Percentiles rank a stretch among this genome's conserved stretches.
phyloP scores from a whole-genome alignment of 2,888 invertebrate species.

The Dyspetes luteomarginatus region DNA sequence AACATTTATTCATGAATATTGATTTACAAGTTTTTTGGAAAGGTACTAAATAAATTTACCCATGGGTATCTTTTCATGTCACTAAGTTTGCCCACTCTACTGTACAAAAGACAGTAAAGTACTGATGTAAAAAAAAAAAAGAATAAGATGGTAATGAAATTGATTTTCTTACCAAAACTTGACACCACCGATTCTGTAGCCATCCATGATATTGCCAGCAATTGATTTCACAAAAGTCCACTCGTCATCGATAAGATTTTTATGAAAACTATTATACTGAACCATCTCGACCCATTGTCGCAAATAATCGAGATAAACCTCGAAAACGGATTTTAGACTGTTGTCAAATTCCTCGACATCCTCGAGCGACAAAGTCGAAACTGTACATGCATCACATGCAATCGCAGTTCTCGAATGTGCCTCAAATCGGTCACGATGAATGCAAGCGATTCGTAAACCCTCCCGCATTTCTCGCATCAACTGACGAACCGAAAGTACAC shows the following conservation, averaged over 20 bases:
- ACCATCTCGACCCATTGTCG: constrained; percentile 91
- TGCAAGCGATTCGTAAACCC: constrained; percentile 92
- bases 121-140: neutral
- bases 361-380: constrained; percentile 76
- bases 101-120: too few relatives aligned
- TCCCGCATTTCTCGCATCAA: constrained; percentile 96
- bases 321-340: constrained; percentile 90
- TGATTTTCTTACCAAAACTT: constrained; percentile 88
- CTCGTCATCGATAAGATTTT: constrained; percentile 92
- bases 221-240: constrained; percentile 94
- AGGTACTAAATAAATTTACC: too few relatives aligned
- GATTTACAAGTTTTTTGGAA: too few relatives aligned
- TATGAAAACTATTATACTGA: constrained; percentile 87
- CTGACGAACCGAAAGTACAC: constrained; percentile 94
- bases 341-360: constrained; percentile 90
- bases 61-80: too few relatives aligned
- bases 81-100: too few relatives aligned
- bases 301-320: constrained; percentile 94
- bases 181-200: constrained; percentile 89
- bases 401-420: constrained; percentile 87
- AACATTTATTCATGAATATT: too few relatives aligned
- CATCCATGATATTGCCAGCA: constrained; percentile 90
- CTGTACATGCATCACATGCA: constrained; percentile 83
- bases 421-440: constrained; percentile 91
- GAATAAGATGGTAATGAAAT: neutral